Conservation (phyloP, 2,797 vertebrate genomes). For the Coluber constrictor region DNA sequence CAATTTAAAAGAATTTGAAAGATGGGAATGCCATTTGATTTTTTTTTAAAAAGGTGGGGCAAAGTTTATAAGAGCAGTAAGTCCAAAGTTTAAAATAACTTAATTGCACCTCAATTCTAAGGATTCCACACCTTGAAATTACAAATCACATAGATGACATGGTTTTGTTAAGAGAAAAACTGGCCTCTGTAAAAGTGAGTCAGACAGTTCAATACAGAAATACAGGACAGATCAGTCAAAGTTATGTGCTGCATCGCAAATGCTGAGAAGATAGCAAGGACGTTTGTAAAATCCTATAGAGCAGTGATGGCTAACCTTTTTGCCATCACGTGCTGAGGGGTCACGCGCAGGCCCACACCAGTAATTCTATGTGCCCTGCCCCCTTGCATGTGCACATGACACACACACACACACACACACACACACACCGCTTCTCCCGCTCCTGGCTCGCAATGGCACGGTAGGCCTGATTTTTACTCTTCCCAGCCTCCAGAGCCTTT, state of each 20-base stretch:
- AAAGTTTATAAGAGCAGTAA: not conserved
- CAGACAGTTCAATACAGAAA: not conserved
- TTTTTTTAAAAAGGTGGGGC: not conserved
- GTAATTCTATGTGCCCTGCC: no score
- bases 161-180: not conserved
- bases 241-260: not conserved
- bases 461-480: no score
- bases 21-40: not conserved
- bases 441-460: no score
- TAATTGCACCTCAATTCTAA: not conserved
- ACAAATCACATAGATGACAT: not conserved
- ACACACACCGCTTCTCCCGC: no score
- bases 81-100: not conserved
- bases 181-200: not conserved
- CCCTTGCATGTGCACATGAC: no score
- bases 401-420: no score
- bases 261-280: not conserved
- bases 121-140: not conserved
- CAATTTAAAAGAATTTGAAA: not conserved
- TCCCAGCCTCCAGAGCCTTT: no score
- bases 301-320: no score
- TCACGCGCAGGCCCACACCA: no score
- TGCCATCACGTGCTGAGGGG: no score
- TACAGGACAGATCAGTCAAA: not conserved
- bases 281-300: not conserved